Base-by-base conservation (phyloP, 1,140 invertebrate genomes). In the Triops longicaudatus region DNA sequence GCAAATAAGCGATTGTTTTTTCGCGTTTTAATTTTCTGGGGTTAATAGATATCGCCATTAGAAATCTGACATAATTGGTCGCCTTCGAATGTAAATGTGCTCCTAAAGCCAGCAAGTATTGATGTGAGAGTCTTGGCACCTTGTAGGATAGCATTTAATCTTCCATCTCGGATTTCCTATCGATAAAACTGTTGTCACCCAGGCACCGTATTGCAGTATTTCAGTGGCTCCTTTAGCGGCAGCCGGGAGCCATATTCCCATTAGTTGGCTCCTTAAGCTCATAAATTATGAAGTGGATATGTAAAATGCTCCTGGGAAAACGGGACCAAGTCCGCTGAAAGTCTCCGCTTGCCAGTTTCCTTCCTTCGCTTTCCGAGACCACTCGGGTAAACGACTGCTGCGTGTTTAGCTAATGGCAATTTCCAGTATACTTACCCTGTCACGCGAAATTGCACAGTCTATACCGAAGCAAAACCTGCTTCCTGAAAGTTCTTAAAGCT, bases 341-440 rank as follows among this genome's bases (percentile, higher is more conserved):
- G 50, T 63, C 50, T 5, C 43, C 50, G 22, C 17, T 63, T 63
- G 50, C 17, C 17, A 63, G 22, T 11, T 44, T 10, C 50, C 22
- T 37, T 37, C 2, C 31, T 37, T 37, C 31, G 31, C 31, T 37
- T 37, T 37, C 31, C 7, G 31, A 37, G 31, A 37, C 31, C 31
- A 37, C 31, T 37, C 31, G 31, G 31, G 31, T 2, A 22, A 63
- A 63, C 50, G 14, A 63, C 50, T 63, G 50, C 50, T 63, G 14
- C 50, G 50, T 63, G 50, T 63, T 63, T 63, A 63, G 50, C 50
- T 63, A 63, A 17, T 63, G 50, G 50, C 50, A 63, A 63, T 63
- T 22, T n/a, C 50, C 50, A 63, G 50, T 63, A 63, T 63, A 63
- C 44, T n/a, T 63, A 6, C 14, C 50, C 9, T 63, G 50, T 63